phyloP scores from a whole-genome alignment of 2,888 invertebrate genomes.

The Heliconius ethilla region DNA sequence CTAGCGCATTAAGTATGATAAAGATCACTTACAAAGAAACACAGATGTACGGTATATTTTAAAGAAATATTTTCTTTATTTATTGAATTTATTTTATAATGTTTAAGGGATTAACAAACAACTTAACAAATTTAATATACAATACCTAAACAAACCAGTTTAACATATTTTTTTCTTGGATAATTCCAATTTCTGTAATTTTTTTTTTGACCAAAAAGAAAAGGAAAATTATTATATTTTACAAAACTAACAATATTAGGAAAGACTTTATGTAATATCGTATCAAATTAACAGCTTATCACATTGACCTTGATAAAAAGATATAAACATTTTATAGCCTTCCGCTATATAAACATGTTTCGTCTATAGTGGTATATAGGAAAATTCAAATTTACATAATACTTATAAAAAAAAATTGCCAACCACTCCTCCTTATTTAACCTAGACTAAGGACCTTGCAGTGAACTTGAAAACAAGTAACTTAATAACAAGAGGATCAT shows the following conservation, averaged over 20 bases:
- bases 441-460: neutral
- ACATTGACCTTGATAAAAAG: constrained; percentile 8
- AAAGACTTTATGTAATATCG: neutral
- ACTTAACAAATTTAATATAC: no score
- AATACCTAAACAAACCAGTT: no score
- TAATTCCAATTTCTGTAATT: no score
- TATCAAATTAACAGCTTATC: neutral
- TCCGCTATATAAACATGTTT: neutral
- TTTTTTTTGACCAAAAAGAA: no score
- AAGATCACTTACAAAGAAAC: constrained; percentile 10
- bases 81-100: no score
- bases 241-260: neutral
- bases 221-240: neutral
- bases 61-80: neutral
- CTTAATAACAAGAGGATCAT: neutral
- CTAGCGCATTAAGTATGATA: constrained; percentile 21
- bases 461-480: neutral
- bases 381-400: neutral
- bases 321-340: constrained; percentile 3
- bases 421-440: neutral
- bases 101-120: no score
- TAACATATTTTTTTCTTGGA: no score
- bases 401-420: neutral
- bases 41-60: neutral
- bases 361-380: neutral